A percentile compares a stretch with the other conserved stretches of the same genome.
Conservation (phyloP, 2,113 vertebrate genomes). For the Scophthalmus maximus region DNA sequence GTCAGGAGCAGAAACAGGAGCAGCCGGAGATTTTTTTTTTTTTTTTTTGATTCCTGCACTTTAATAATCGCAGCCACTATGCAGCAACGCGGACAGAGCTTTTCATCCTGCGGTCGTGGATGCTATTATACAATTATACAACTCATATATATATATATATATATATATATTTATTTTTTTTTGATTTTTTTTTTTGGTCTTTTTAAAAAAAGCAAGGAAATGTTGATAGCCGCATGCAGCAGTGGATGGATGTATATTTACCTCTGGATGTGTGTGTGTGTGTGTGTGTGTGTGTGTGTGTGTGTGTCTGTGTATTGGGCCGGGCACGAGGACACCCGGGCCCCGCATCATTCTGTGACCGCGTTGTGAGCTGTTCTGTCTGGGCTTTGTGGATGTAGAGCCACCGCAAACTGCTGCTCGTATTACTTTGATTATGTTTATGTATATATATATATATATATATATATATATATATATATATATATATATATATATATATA, state of each 20-base stretch:
- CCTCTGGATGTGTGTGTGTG: conserved; percentile 10
- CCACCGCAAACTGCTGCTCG: no score
- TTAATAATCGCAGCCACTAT: conserved; percentile 82
- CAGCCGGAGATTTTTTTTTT: conserved; percentile 85
- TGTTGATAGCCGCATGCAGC: background rate
- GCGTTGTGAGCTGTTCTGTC: background rate
- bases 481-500: no score
- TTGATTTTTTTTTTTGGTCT: background rate
- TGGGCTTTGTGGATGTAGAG: background rate
- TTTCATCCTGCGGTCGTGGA: conserved; percentile 13
- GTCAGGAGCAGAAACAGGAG: conserved; percentile 78
- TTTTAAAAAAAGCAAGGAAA: background rate
- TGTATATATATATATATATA: no score
- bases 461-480: no score
- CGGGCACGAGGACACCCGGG: conserved; percentile 38
- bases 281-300: background rate
- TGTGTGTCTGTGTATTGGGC: background rate
- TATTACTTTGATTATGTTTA: no score
- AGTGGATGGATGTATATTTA: conserved; percentile 17
- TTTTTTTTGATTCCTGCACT: conserved; percentile 84
- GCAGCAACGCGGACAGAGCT: conserved; percentile 57
- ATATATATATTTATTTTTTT: no score
- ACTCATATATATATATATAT: conserved; percentile 3
- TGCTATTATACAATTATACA: conserved; percentile 27
- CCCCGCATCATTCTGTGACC: conserved; percentile 23